Evolutionary conservation across 2,113 vertebrate genomes (phyloP), one percentile per base, ranked within the genome.

Genomic region (Phrynosoma platyrhinos): DNA sequence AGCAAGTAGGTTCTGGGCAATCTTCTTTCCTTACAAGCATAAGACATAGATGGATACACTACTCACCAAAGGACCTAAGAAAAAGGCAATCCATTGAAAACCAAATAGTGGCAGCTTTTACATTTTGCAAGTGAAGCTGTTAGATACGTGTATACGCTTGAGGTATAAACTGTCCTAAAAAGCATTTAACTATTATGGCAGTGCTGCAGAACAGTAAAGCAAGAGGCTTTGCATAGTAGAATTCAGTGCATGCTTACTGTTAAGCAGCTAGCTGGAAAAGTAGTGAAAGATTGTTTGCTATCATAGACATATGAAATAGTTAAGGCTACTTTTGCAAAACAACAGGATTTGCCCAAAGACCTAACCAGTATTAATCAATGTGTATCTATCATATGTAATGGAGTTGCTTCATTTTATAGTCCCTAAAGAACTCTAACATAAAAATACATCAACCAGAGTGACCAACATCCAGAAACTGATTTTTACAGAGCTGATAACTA

Each of bases 91-190:
- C 7, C 12, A 47, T 18, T 0, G 75, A 58, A 7, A 88, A 74
- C 40, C 62, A 75, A 0, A 0, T 0, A 52, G 25, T 79, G 76
- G 80, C 68, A 30, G 53, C 58, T 30, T 30, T 69, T 53, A 14
- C 40, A 53, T 40, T 18, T 32, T 78, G 13, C 12, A 0, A 0
- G 0, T 71, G 0, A 18, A 0, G 0, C 14, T 69, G 55, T 62
- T 71, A 14, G 72, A 79, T 47, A 69, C 13, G 10, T 69, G 42
- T 0, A 36, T 0, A 1, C 0, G 0, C 6, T 20, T 0, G 0
- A 72, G 0, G 0, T 32, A 8, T 53, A 27, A 47, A 52, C 53
- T 40, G 68, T 68, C 72, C 68, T 71, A 25, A 4, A 40, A 0
- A 0, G 52, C 58, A 32, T 40, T 78, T 23, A 27, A 58, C 32